These are phyloP conservation scores for Chlorodrepanis virens DNA, from an alignment of 2,113 vertebrate genomes.

Conservation along the genomic window DNA sequence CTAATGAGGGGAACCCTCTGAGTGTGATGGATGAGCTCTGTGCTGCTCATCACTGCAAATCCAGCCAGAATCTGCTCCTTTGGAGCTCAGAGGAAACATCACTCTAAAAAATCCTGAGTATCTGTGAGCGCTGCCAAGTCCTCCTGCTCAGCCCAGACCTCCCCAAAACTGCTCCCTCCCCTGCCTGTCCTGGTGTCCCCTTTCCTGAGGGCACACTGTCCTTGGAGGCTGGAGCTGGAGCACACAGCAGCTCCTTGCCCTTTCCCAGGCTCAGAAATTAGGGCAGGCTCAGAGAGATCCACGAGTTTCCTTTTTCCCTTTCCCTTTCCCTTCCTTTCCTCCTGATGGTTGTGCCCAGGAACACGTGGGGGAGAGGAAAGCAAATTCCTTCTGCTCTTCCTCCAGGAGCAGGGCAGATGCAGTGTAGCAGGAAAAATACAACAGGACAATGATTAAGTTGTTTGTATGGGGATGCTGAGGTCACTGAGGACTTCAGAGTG, in stretches of 20 bases:
- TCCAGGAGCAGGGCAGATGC: background rate
- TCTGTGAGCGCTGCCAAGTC: background rate
- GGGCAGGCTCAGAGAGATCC: background rate
- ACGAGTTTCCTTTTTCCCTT: background rate
- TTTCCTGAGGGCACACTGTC: rapidly evolving
- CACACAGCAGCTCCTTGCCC: background rate
- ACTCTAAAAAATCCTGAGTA: background rate
- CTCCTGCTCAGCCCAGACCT: background rate
- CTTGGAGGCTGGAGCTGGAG: background rate
- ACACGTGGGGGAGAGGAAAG: background rate
- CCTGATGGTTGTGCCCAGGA: background rate
- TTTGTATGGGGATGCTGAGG: background rate
- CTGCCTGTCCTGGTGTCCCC: too few species aligned
- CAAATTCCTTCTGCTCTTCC: background rate
- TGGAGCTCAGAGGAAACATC: background rate
- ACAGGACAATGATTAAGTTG: background rate
- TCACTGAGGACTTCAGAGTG: background rate
- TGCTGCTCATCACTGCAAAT: background rate
- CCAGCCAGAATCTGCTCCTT: background rate
- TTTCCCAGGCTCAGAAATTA: background rate
- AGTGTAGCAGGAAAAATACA: background rate
- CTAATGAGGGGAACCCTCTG: background rate
- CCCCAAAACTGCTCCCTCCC: background rate
- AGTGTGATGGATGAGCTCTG: background rate
- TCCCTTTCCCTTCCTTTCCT: background rate